These are phyloP conservation scores for Columbina picui DNA, from an alignment of 2,113 vertebrate genomes.

Conservation along the genomic window DNA sequence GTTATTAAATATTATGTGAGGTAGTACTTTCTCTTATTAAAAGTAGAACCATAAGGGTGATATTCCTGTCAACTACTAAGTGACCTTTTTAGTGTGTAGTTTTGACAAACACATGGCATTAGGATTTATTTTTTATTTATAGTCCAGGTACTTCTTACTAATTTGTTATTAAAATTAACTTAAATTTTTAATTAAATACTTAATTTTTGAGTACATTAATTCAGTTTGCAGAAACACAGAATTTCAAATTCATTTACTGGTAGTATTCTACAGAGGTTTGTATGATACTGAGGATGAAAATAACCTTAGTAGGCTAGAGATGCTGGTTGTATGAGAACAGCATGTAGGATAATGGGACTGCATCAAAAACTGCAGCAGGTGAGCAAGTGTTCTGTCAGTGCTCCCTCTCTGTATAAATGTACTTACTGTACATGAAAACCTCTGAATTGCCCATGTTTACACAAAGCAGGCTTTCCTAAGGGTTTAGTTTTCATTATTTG, in stretches of 20 bases:
- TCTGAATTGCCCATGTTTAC: background rate
- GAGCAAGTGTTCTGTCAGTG: background rate
- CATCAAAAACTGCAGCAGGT: background rate
- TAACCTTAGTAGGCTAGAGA: background rate
- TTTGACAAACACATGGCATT: background rate
- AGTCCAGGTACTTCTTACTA: background rate
- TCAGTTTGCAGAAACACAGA: background rate
- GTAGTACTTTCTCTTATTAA: background rate
- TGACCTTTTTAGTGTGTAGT: background rate
- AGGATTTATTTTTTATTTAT: background rate
- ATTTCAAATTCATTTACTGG: background rate
- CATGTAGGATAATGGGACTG: background rate
- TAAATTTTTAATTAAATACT: background rate
- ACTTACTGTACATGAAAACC: background rate
- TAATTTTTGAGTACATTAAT: background rate
- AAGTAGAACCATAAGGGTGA: background rate
- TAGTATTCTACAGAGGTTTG: background rate
- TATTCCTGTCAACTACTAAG: background rate
- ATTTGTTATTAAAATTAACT: background rate
- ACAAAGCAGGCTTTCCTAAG: background rate
- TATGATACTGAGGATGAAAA: background rate
- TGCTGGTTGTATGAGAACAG: background rate
- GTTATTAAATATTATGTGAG: background rate
- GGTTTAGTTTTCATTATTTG: background rate
- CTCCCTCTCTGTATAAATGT: background rate